Evolutionary conservation across 2,797 vertebrate genomes (phyloP), one percentile per base, ranked within the genome.

Genomic region (Sphenopsis melanotis): DNA sequence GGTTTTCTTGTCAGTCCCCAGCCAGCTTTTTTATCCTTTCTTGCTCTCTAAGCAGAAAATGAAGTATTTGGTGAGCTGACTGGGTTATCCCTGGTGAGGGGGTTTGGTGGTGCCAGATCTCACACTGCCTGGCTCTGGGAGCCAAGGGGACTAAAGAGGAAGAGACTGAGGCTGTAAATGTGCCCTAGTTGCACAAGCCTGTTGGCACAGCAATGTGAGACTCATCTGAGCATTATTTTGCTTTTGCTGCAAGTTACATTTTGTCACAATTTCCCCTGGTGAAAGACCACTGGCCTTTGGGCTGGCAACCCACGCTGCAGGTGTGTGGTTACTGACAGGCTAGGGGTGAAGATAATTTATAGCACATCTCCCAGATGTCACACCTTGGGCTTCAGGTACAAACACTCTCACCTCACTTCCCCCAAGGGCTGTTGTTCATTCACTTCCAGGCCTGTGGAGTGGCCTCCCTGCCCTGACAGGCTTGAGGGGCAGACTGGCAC

Each of bases 161-260:
- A 71, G 53, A 74, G 57, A 26, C 12, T 50, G 69, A 1, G 2
- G 23, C 47, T 89, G 30, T 92, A 47, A 84, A 69, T 66, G 78
- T 90, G 70, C 64, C 70, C 83, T 55, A 75, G 69, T 27, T 81
- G 57, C 64, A 80, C 1, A 0, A 63, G 34, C 30, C 21, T 75
- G n/a, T 91, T 78, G 61, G 70, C 66, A 66, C 46, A 80, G 79
- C 68, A 74, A 94, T 82, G 79, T 93, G 79, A 89, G 69, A 64
- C 46, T n/a, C 49, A 24, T 85, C 79, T 36, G 68, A 78, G 60
- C n/a, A 68, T 87, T 82, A 59, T 41, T 90, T 60, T 89, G 60
- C 82, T 83, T 47, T 49, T 80, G 44, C 71, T 89, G 30, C 49
- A 57, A 61, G 57, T 86, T 60, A 5, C 10, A 23, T 86, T 87